Evolutionary conservation across 2,113 vertebrate genomes (phyloP), one percentile per base, ranked within the genome.

Genomic region (Prunella fulvescens): DNA sequence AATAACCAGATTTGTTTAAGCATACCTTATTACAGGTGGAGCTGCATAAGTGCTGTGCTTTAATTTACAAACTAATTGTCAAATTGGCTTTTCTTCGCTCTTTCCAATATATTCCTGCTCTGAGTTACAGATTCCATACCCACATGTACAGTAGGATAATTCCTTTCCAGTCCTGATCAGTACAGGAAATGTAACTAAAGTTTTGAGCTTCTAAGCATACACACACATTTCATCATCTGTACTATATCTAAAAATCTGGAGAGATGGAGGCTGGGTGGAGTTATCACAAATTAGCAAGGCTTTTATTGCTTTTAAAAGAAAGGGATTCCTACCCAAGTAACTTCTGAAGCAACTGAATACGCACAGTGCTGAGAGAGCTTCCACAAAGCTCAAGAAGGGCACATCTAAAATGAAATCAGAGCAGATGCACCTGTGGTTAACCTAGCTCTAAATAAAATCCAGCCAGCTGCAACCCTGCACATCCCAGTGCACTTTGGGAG

Each of bases 381-480:
- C 42, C 56, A 60, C 37, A 53, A 62, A 67, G 58, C 73, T 91
- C 78, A 87, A 42, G 58, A 87, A 88, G 57, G 51, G 54, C 47
- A 84, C 73, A 77, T 66, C 81, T 56, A 64, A 60, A 92, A 82
- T 37, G 57, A 83, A 93, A 94, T 65, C 81, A 83, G 86, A 93
- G 91, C 83, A 95, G 83, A 87, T 56, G 86, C 83, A 88, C 71
- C 80, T 69, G 80, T 47, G 71, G 83, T 70, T 92, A 91, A 95
- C 67, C 66, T 54, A 85, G 47, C 86, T 88, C 91, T 86, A 95
- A 94, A 90, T 90, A 86, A 76, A 82, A 40, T 35, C 84, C 73
- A 69, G 84, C 54, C 91, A 94, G 66, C 48, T 90, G 90, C 40
- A 11, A 44, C 77, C 69, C 65, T 35, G 54, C 64, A 74, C 66